phyloP scores from a whole-genome alignment of 2,113 vertebrate species.

The Choloepus hoffmanni region DNA sequence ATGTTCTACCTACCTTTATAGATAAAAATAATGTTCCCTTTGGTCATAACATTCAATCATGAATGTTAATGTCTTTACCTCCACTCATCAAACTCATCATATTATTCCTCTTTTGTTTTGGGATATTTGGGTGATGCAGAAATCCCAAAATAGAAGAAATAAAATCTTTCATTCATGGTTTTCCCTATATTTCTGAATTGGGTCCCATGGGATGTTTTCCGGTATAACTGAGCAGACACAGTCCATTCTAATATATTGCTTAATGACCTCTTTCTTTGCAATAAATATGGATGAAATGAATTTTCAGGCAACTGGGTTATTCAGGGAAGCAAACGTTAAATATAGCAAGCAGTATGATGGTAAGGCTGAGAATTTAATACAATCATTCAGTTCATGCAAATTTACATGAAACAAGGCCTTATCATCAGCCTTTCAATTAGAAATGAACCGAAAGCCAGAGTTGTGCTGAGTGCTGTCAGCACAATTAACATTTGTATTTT shows the following conservation, averaged over 20 bases:
- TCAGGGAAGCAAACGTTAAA: slow-evolving; percentile 55
- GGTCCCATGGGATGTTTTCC: background rate
- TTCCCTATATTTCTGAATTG: background rate
- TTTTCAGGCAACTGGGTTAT: slow-evolving; percentile 60
- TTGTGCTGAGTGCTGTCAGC: background rate
- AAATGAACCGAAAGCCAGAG: background rate
- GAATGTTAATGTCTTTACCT: background rate
- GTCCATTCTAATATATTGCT: background rate
- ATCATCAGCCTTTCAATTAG: slow-evolving; percentile 29
- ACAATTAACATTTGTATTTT: slow-evolving; percentile 57
- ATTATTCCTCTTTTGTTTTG: background rate
- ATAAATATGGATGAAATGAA: slow-evolving; percentile 60
- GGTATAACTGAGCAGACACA: background rate
- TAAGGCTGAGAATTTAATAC: background rate
- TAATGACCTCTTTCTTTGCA: slow-evolving; percentile 52
- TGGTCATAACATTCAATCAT: background rate
- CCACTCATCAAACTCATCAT: background rate
- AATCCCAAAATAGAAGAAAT: background rate
- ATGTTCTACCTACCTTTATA: background rate
- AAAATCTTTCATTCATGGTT: background rate
- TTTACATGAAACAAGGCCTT: slow-evolving; percentile 41
- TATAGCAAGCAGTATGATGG: background rate
- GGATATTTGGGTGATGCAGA: background rate
- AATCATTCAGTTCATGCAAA: background rate
- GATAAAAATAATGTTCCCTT: background rate